A percentile compares a stretch with the other conserved stretches of the same genome.
These are phyloP conservation scores for Pentamera pediparva DNA, from an alignment of 53 echinoderm and acorn worm species.

Conservation along the genomic window DNA sequence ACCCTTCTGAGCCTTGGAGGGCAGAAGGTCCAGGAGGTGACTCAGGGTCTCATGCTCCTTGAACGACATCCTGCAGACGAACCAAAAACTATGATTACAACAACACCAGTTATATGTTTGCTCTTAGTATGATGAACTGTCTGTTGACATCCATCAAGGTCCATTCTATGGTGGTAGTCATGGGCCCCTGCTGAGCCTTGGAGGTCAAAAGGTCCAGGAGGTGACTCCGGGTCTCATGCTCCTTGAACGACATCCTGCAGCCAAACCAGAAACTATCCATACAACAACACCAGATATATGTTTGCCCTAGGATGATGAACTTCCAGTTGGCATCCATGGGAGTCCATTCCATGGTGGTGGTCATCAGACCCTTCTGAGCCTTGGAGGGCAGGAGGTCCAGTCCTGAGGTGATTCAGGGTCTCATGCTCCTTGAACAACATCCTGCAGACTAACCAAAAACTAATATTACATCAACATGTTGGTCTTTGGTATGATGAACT, in stretches of 20 bases:
- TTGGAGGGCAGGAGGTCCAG: conserved; percentile 65
- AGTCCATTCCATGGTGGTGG: conserved; percentile 59
- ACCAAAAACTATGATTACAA: too few species aligned
- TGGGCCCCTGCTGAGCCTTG: conserved; percentile 74
- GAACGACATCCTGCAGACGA: conserved; percentile 46
- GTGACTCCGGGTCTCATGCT: conserved; percentile 65
- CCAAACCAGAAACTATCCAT: too few species aligned
- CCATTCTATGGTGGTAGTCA: conserved; percentile 55
- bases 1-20: conserved; percentile 77
- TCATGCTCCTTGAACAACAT: conserved; percentile 71
- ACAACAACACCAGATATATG: too few species aligned
- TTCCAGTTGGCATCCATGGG: conserved; percentile 76
- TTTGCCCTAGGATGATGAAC: conserved; percentile 84
- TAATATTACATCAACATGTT: too few species aligned
- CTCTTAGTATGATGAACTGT: conserved; percentile 76
- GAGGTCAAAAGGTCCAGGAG: conserved; percentile 59
- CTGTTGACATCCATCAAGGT: conserved; percentile 73
- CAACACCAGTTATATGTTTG: conserved; percentile 80
- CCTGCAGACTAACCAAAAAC: conserved; percentile 38
- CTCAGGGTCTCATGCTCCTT: conserved; percentile 72
- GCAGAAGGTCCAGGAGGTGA: conserved; percentile 57
- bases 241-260: conserved; percentile 53
- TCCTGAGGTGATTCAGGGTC: conserved; percentile 58
- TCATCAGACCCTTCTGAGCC: conserved; percentile 65
- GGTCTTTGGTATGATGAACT: too few species aligned